Evolutionary conservation across 2,888 invertebrate species (phyloP), one percentile per base, ranked within the genome.

Genomic region (Onchidella celtica): DNA sequence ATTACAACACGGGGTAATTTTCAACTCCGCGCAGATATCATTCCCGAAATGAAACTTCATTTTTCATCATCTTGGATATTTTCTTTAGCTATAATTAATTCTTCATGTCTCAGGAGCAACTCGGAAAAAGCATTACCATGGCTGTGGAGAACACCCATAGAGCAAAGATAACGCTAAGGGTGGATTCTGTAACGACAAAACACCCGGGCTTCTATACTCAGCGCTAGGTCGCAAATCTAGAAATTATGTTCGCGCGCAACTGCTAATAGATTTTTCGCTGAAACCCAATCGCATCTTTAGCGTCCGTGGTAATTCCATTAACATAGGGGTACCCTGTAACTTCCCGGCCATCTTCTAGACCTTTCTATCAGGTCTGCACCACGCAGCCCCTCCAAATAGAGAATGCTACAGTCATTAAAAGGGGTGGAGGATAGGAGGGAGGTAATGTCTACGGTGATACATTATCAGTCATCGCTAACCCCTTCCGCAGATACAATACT

Each of bases 71-170:
- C 66, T 68, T 9, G n/a, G 6, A 47, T 66, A 77, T 77, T 68
- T 40, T 63, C 77, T 34, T 77, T 14, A n/a, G 66, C 77, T 21
- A 77, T 77, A 77, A 77, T 77, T 77, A 77, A 77, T 77, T 57
- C 68, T 66, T 68, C 66, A 68, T 66, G 77, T 34, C 77, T 40
- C 17, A 47, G 6, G 34, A 36, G 75, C 14, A 55, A 57, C 55
- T 68, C n/a, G 77, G 55, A 68, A 77, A 77, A 77, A 36, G 55
- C 77, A 77, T 77, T 68, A 77, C 24, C 24, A 34, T 68, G 9
- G 32, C 55, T 0, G 40, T 21, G 21, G 29, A 75, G 75, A 75
- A 65, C 75, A 75, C 75, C 75, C 75, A 75, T 63, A 34, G 38
- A 75, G 75, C 4, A 73, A 6, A 59, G n/a, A 59, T 57, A 73